Conservation (phyloP, 64 coral and sea anemone genomes). For the Actinia tenebrosa region DNA sequence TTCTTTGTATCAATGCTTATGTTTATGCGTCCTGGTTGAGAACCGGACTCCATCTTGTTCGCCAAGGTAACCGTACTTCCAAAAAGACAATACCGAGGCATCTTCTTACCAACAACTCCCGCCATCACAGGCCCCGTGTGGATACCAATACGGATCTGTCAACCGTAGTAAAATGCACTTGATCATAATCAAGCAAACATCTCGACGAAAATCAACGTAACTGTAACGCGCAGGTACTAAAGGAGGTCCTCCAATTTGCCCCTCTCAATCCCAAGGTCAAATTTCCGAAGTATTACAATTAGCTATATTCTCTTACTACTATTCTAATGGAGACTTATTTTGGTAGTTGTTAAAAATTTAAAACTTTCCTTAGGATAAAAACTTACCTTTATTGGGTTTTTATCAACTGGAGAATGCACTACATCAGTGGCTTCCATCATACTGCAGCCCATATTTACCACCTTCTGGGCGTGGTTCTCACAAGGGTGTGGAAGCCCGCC, state of each 20-base stretch:
- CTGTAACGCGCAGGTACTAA: too few relatives aligned
- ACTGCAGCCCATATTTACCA: conserved; percentile 74
- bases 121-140: conserved; percentile 97
- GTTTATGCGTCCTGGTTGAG: conserved; percentile 96
- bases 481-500: conserved; percentile 92
- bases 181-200: neutral
- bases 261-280: too few relatives aligned
- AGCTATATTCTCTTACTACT: too few relatives aligned
- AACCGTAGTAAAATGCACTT: neutral
- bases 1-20: conserved; percentile 91
- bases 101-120: conserved; percentile 94
- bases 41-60: conserved; percentile 98
- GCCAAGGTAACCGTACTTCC: conserved; percentile 90
- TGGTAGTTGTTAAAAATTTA: too few relatives aligned
- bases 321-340: too few relatives aligned
- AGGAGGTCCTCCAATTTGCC: too few relatives aligned
- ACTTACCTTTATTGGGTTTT: conserved; percentile 69
- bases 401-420: conserved; percentile 93
- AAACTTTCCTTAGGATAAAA: neutral
- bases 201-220: neutral
- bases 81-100: conserved; percentile 97
- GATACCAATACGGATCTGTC: conserved; percentile 94
- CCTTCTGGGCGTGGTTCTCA: conserved; percentile 92
- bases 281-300: too few relatives aligned
- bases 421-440: conserved; percentile 93